Percentiles rank a stretch among this genome's conserved stretches.
phyloP scores from a whole-genome alignment of 2,888 invertebrate genomes.

The Ormyrus labotus region DNA sequence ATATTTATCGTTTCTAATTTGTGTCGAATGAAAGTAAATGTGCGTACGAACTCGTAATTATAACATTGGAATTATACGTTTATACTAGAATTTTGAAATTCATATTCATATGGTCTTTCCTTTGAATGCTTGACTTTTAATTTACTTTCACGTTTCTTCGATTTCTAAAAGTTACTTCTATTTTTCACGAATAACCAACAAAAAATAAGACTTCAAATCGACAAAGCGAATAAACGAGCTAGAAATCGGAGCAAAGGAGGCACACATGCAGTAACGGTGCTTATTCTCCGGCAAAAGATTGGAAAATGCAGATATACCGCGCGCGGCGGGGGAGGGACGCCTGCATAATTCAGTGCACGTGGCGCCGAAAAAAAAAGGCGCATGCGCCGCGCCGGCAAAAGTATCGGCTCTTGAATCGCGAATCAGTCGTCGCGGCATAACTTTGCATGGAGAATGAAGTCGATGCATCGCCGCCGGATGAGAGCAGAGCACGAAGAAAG shows the following conservation, averaged over 20 bases:
- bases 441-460: slow-evolving; percentile 19
- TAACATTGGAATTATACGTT: too few species aligned
- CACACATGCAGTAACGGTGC: not conserved
- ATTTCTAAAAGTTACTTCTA: not conserved
- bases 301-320: too few species aligned
- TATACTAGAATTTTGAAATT: too few species aligned
- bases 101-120: too few species aligned
- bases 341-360: slow-evolving; percentile 15
- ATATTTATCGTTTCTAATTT: too few species aligned
- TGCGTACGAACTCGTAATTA: too few species aligned
- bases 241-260: too few species aligned
- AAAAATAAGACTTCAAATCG: not conserved
- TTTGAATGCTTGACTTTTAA: too few species aligned
- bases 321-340: not conserved
- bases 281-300: not conserved
- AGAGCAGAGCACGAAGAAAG: not conserved
- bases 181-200: not conserved
- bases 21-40: too few species aligned
- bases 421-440: slow-evolving; percentile 15
- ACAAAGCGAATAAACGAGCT: not conserved
- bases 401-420: too few species aligned
- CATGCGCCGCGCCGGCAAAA: not conserved
- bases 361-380: slow-evolving; percentile 5
- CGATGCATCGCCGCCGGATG: not conserved
- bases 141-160: too few species aligned